Evolutionary conservation across 2,797 vertebrate species (phyloP).

Genomic region (Apodemus agrarius): DNA sequence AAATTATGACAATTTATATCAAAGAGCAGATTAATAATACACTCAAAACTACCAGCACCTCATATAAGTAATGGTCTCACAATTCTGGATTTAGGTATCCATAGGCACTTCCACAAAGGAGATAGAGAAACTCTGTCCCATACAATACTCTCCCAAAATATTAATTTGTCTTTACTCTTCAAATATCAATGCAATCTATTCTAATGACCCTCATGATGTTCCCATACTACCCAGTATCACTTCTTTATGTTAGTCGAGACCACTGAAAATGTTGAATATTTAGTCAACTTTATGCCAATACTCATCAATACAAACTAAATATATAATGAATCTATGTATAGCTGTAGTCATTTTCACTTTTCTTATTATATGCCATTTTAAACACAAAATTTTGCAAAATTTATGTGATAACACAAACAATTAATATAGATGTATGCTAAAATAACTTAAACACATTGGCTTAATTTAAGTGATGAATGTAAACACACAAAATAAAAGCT

Average conservation of each 20-base stretch:
- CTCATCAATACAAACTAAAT: background rate
- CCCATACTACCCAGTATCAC: background rate
- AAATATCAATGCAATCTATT: background rate
- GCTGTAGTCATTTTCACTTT: background rate
- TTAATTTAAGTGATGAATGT: background rate
- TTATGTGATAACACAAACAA: background rate
- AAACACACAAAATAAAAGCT: background rate
- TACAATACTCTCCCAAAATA: background rate
- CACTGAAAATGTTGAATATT: background rate
- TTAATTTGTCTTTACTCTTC: background rate
- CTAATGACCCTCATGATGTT: background rate
- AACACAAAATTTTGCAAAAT: background rate
- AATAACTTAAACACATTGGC: background rate
- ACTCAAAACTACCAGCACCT: background rate
- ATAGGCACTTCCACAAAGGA: background rate
- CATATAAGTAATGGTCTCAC: background rate
- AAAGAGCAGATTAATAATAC: background rate
- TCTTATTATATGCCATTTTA: background rate
- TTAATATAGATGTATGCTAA: background rate
- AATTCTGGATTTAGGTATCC: background rate
- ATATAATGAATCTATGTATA: background rate
- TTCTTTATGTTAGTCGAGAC: background rate
- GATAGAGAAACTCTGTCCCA: background rate
- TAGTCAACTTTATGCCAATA: slow-evolving; percentile 18
- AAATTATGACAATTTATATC: background rate